Base-by-base conservation (phyloP, 1,140 invertebrate genomes). In the Tetranychus cinnabarinus region DNA sequence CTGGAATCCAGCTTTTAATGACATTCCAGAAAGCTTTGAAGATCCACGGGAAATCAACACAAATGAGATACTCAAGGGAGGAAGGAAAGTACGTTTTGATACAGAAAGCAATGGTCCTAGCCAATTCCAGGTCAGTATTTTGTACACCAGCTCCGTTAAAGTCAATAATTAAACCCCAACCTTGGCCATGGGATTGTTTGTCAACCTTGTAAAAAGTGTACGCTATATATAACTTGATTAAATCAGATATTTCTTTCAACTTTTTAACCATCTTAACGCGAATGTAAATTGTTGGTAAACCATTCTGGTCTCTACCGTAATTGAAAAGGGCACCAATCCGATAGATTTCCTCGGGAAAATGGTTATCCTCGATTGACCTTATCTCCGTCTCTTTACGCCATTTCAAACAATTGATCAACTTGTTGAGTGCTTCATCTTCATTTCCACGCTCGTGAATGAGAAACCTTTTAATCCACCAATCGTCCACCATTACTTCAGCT, bases 1-100 rank as follows among this genome's bases (percentile, higher is more conserved):
- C n/a, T 15, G 62, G 62, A 31, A 63, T 36, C 54, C 50, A 61
- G 12, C 15, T 42, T 33, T 60, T 60, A 5, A 63, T 50, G 10
- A 63, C 23, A n/a, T 15, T 55, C 62, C 58, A 63, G 36, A 63
- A 59, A 12, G 58, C 33, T 31, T 47, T 31, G n/a, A 63, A 37
- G 23, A 63, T 57, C 62, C 62, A 63, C 12, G 62, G 62, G 23
- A 63, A 55, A 34, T 63, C 58, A 35, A 56, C n/a, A 12, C 63
- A 33, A 7, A 63, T n/a, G 23, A 64, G 48, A 39, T 66, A 60
- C 3, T 47, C 34, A 2, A 66, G 56, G 23, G 62, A 65, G 37
- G 50, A 58, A n/a, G 65, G 65, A 56, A 64, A 66, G 50, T 66
- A 64, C 23, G 60, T 62, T 39, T 58, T 64, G 12, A 66, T 36